These are phyloP conservation scores for Stichodactyla helianthus DNA, from an alignment of 64 coral and sea anemone species.

Conservation along the genomic window DNA sequence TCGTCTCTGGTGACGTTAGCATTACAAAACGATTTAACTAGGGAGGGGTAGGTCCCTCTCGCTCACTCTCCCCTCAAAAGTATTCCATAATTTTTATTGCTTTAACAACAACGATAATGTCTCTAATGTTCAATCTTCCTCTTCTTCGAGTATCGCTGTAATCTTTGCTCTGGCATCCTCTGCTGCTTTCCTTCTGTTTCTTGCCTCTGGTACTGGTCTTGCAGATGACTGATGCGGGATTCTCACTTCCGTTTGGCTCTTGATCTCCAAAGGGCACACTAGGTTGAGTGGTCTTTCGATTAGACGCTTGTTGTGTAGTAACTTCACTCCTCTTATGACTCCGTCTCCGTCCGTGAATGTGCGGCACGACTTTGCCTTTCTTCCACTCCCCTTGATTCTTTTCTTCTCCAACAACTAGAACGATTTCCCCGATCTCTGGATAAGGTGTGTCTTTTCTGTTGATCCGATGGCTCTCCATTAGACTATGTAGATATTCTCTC, in stretches of 20 bases:
- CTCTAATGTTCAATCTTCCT: constrained; percentile 30
- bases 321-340: constrained; percentile 29
- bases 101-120: constrained; percentile 13
- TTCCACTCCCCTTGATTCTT: too few relatives aligned
- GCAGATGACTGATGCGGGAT: not conserved
- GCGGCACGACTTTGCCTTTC: constrained; percentile 32
- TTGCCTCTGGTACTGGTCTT: constrained; percentile 17
- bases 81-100: too few relatives aligned
- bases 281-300: constrained; percentile 40
- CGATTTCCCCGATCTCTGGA: constrained; percentile 34
- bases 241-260: constrained; percentile 13
- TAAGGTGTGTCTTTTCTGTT: constrained; percentile 24
- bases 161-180: constrained; percentile 16
- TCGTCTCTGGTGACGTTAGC: too few relatives aligned
- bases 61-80: too few relatives aligned
- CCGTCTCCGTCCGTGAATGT: constrained; percentile 26
- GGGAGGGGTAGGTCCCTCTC: too few relatives aligned
- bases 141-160: constrained; percentile 15
- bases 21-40: too few relatives aligned
- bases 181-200: constrained; percentile 27
- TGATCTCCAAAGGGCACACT: constrained; percentile 41
- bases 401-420: constrained; percentile 42
- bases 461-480: constrained; percentile 45
- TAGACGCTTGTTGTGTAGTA: constrained; percentile 26
- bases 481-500: constrained; percentile 55